Evolutionary conservation across 2,113 vertebrate species (phyloP).

Genomic region (Cebus imitator): DNA sequence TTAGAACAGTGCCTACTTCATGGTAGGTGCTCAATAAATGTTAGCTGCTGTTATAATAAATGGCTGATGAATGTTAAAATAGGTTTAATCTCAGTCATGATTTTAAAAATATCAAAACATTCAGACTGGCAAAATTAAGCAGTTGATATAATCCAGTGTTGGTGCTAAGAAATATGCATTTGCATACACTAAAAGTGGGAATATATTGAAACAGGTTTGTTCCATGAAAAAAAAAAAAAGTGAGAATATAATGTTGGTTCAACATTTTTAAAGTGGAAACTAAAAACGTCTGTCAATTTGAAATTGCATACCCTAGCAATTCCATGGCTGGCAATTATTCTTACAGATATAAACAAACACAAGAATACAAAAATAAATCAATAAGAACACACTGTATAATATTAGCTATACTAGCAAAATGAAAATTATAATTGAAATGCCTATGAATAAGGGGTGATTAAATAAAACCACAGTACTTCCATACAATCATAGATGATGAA

Average conservation of each 20-base stretch:
- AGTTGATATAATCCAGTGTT: background rate
- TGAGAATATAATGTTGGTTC: background rate
- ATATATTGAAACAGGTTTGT: background rate
- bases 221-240: background rate
- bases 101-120: background rate
- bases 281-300: background rate
- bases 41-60: background rate
- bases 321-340: slow-evolving; percentile 34
- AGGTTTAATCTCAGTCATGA: background rate
- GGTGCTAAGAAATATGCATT: background rate
- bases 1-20: background rate
- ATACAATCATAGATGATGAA: background rate
- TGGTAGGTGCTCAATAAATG: background rate
- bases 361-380: slow-evolving; percentile 18
- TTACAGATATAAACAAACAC: background rate
- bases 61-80: background rate
- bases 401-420: background rate
- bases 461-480: background rate
- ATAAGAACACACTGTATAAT: background rate
- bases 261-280: slow-evolving; percentile 15
- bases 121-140: background rate
- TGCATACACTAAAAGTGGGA: background rate
- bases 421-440: background rate
- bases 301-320: background rate
- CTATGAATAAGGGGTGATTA: background rate